These are phyloP conservation scores for Ophthalmolycus amberensis DNA, from an alignment of 2,113 vertebrate genomes.

Conservation along the genomic window DNA sequence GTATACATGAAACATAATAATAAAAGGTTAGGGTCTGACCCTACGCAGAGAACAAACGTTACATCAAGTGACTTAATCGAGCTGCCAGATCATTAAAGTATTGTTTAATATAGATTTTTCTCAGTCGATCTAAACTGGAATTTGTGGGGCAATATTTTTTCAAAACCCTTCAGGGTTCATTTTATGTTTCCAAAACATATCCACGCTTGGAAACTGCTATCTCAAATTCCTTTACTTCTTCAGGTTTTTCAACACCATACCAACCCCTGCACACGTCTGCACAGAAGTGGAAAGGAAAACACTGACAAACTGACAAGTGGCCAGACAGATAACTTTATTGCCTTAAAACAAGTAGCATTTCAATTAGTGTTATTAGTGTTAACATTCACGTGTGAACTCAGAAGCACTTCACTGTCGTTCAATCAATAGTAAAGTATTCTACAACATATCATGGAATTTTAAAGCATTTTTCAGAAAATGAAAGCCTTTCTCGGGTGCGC, in stretches of 20 bases:
- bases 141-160: neutral
- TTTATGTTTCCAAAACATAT: neutral
- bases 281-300: neutral
- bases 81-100: neutral
- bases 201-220: neutral
- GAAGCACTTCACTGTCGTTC: slow-evolving; percentile 19
- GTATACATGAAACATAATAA: neutral
- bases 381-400: slow-evolving; percentile 48
- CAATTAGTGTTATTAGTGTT: slow-evolving; percentile 55
- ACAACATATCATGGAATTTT: slow-evolving; percentile 40
- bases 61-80: neutral
- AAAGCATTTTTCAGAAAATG: slow-evolving; percentile 33
- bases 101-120: neutral
- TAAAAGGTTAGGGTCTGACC: neutral
- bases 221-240: neutral
- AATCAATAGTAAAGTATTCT: slow-evolving; percentile 55
- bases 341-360: slow-evolving; percentile 62
- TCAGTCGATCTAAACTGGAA: neutral
- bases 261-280: neutral
- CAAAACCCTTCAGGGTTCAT: neutral
- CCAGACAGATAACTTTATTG: slow-evolving; percentile 74
- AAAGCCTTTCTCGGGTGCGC: slow-evolving; percentile 16
- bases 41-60: neutral
- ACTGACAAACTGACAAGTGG: neutral
- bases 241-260: neutral